A percentile compares a stretch with the other conserved stretches of the same genome.
These are phyloP conservation scores for Xenops minutus DNA, from an alignment of 2,797 vertebrate genomes.

Conservation along the genomic window DNA sequence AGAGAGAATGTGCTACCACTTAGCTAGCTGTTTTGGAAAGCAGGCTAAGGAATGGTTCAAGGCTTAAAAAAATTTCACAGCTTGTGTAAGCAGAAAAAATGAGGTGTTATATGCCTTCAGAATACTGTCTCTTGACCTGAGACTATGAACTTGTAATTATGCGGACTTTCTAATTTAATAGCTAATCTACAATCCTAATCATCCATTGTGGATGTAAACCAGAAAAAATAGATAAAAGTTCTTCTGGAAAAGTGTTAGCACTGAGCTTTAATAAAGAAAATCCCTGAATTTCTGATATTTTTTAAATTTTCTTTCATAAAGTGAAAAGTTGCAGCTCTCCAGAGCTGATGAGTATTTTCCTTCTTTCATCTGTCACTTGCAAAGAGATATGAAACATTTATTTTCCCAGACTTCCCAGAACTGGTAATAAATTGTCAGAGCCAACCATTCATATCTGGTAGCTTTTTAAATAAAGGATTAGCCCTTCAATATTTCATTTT, in stretches of 20 bases:
- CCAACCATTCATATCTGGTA: background rate
- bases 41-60: background rate
- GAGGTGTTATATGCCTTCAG: background rate
- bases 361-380: slow-evolving; percentile 17
- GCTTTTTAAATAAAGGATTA: slow-evolving; percentile 51
- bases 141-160: background rate
- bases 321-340: background rate
- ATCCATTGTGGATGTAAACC: background rate
- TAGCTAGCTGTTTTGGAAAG: background rate
- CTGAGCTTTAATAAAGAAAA: background rate
- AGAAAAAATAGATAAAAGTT: background rate
- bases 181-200: background rate
- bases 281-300: background rate
- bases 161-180: background rate
- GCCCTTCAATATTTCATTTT: slow-evolving; percentile 26
- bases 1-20: background rate
- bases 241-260: background rate
- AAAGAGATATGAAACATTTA: slow-evolving; percentile 33
- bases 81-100: background rate
- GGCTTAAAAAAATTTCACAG: background rate
- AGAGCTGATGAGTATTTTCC: background rate
- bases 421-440: slow-evolving; percentile 8
- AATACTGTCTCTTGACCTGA: background rate
- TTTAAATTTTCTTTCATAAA: background rate
- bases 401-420: slow-evolving; percentile 1